phyloP scores from a whole-genome alignment of 1,140 invertebrate genomes.

The Tetramorium parvispinum region DNA sequence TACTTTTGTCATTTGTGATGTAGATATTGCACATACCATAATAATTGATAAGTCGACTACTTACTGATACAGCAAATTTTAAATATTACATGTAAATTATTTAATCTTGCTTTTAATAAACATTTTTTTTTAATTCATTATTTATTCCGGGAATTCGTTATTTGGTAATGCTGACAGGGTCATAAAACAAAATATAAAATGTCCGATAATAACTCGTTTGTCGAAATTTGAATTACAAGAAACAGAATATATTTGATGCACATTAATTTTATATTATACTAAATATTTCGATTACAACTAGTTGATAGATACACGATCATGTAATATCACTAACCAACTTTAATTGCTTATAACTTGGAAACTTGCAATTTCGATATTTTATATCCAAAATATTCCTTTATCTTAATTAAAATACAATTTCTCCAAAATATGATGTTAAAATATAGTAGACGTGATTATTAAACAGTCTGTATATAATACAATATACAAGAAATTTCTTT shows the following conservation, averaged over 20 bases:
- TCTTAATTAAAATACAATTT: not conserved
- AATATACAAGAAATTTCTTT: conserved; percentile 14
- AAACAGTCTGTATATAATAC: not conserved
- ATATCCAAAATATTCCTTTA: not conserved
- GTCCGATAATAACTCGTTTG: not conserved
- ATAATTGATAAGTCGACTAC: not conserved
- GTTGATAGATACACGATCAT: not conserved
- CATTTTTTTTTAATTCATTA: not conserved
- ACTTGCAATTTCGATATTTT: not conserved
- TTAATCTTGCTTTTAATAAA: conserved; percentile 9
- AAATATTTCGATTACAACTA: not conserved
- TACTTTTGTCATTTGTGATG: not conserved
- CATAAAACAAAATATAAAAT: not conserved
- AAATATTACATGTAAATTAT: conserved; percentile 5
- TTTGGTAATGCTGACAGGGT: not conserved
- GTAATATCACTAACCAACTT: not conserved
- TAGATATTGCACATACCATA: not conserved
- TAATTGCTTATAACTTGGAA: not conserved
- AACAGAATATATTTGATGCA: not conserved
- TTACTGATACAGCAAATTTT: not conserved
- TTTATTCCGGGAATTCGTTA: not conserved
- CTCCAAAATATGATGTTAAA: not conserved
- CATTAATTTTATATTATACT: not conserved
- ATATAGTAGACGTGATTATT: not conserved
- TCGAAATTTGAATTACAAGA: not conserved